Conservation (phyloP, 2,888 invertebrate species). For the Drosophila eohydei region DNA sequence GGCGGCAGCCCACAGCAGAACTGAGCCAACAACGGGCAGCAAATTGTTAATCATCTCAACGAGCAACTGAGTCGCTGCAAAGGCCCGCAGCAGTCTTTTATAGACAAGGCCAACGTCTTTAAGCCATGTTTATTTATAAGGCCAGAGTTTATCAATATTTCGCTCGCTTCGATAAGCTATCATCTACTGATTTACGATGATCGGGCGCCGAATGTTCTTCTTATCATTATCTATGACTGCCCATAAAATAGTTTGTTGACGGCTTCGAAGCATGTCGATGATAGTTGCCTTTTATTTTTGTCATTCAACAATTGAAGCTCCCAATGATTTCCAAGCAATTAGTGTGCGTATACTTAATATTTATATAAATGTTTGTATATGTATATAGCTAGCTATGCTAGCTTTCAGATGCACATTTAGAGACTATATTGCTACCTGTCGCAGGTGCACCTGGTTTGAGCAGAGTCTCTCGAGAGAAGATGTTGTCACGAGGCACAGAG, state of each 20-base stretch:
- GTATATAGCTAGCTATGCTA: too few species aligned
- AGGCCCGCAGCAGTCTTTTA: background rate
- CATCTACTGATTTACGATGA: background rate
- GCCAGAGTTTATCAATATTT: background rate
- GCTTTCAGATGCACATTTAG: too few species aligned
- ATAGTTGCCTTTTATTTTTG: background rate
- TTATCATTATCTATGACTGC: background rate
- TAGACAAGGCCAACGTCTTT: background rate
- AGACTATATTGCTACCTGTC: too few species aligned
- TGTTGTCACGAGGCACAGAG: background rate
- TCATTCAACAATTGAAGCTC: too few species aligned
- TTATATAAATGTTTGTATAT: background rate
- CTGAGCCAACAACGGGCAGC: background rate
- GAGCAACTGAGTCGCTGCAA: conserved; percentile 9
- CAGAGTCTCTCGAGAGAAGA: too few species aligned
- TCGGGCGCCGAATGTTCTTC: background rate
- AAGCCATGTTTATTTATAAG: conserved; percentile 18
- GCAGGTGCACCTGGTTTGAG: too few species aligned
- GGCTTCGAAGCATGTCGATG: background rate
- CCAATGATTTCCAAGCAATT: background rate
- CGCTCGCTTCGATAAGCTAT: conserved; percentile 7
- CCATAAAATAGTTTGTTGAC: background rate
- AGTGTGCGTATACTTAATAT: background rate
- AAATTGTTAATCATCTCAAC: conserved; percentile 10
- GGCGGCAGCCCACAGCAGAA: conserved; percentile 13